A percentile compares a stretch with the other conserved stretches of the same genome.
These are phyloP conservation scores for Colinus virginianus DNA, from an alignment of 2,113 vertebrate species.

Conservation along the genomic window DNA sequence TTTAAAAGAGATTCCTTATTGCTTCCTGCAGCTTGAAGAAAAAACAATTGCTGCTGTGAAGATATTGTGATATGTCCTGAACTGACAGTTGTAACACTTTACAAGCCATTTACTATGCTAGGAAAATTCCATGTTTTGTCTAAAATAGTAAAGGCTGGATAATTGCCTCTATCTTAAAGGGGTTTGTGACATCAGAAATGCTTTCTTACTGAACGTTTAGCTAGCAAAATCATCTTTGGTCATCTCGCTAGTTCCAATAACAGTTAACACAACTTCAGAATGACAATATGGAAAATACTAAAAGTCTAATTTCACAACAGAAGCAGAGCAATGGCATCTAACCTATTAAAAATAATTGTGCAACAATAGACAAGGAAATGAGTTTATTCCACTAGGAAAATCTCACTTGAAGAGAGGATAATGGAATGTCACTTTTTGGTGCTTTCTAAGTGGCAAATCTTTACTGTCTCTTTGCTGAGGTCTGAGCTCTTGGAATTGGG, in stretches of 20 bases:
- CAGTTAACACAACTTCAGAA: background rate
- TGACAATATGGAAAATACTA: background rate
- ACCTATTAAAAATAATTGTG: background rate
- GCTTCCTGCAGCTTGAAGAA: background rate
- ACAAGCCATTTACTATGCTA: background rate
- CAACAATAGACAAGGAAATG: background rate
- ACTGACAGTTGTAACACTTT: background rate
- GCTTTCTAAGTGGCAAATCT: background rate
- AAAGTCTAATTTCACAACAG: slow-evolving; percentile 8
- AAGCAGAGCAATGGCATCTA: background rate
- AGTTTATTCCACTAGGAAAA: background rate
- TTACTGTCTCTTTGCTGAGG: background rate
- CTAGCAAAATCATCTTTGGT: background rate
- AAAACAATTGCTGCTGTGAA: background rate
- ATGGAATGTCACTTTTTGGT: accelerated
- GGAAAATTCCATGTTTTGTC: background rate
- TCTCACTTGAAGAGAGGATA: background rate
- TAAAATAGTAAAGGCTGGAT: background rate
- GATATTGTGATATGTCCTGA: background rate
- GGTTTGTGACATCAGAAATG: background rate
- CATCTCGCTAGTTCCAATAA: background rate
- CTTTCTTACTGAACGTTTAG: background rate
- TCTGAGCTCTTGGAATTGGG: background rate
- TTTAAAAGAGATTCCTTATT: background rate
- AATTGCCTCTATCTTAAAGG: background rate